Percentiles rank a stretch among this genome's conserved stretches.
These are phyloP conservation scores for Cottus gobio DNA, from an alignment of 2,113 vertebrate genomes.

Conservation along the genomic window DNA sequence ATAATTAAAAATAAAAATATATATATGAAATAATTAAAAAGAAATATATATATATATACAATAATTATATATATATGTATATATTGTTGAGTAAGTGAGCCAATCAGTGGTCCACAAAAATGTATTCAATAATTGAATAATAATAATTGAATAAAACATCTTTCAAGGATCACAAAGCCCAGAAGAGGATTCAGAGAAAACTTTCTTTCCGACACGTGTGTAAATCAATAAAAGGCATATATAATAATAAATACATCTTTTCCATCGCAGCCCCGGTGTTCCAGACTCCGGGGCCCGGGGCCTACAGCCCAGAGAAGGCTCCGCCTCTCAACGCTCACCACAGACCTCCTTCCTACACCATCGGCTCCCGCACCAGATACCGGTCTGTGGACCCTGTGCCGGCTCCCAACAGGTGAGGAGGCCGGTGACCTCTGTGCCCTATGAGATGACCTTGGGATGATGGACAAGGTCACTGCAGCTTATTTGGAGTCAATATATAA, in stretches of 20 bases:
- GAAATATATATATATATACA: too few relatives aligned
- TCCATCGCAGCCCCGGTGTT: conserved; percentile 54
- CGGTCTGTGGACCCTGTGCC: conserved; percentile 81
- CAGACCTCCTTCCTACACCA: conserved; percentile 86
- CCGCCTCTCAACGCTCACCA: conserved; percentile 80
- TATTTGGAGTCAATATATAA: background rate
- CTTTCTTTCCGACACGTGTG: too few relatives aligned
- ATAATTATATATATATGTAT: too few relatives aligned
- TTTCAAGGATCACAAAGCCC: too few relatives aligned
- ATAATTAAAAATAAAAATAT: too few relatives aligned
- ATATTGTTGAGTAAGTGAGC: too few relatives aligned
- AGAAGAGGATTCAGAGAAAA: background rate
- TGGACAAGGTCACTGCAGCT: background rate
- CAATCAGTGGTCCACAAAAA: background rate
- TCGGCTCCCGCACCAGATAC: conserved; percentile 84
- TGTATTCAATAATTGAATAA: background rate
- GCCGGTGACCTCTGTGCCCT: background rate
- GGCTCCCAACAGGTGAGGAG: conserved; percentile 84
- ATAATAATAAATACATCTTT: too few relatives aligned
- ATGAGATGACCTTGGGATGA: too few relatives aligned
- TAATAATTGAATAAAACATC: too few relatives aligned
- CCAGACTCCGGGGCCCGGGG: conserved; percentile 87
- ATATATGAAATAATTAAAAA: too few relatives aligned
- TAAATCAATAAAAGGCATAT: too few relatives aligned
- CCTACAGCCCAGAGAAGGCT: conserved; percentile 88